Percentiles rank a stretch among this genome's conserved stretches.
Conservation (phyloP, 2,888 invertebrate genomes). For the Muschampia plurimacula region DNA sequence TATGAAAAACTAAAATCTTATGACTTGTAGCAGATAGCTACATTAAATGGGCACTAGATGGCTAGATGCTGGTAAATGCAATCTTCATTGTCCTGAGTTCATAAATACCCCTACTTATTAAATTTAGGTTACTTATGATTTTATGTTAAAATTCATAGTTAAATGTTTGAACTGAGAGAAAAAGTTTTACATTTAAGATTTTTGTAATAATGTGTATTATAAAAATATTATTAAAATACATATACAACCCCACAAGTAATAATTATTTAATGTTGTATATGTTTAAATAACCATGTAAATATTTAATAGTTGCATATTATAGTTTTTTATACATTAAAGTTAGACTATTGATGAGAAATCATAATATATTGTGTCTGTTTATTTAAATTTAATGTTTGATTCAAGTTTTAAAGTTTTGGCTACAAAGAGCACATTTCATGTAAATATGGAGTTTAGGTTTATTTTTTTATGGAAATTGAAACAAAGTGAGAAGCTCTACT, state of each 20-base stretch:
- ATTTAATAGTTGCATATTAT: constrained; percentile 63
- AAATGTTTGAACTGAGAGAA: constrained; percentile 57
- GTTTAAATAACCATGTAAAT: constrained; percentile 78
- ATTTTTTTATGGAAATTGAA: constrained; percentile 77
- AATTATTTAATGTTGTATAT: constrained; percentile 60
- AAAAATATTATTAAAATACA: constrained; percentile 47
- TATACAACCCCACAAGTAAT: constrained; percentile 53
- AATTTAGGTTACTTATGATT: constrained; percentile 42
- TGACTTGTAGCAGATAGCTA: not conserved
- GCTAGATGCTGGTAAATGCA: not conserved
- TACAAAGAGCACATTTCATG: constrained; percentile 55
- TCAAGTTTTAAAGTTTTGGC: constrained; percentile 47
- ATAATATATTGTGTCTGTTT: constrained; percentile 56
- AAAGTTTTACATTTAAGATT: constrained; percentile 48
- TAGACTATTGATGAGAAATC: constrained; percentile 52
- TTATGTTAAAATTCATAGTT: constrained; percentile 51
- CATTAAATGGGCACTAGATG: not conserved
- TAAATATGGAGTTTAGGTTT: constrained; percentile 72
- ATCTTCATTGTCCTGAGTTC: constrained; percentile 13
- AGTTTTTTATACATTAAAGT: constrained; percentile 68
- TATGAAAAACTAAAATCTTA: not conserved
- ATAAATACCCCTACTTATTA: constrained; percentile 43
- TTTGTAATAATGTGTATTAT: constrained; percentile 50
- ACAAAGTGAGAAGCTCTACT: constrained; percentile 58
- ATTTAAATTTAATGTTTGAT: constrained; percentile 44